Base-by-base conservation (phyloP, 2,113 vertebrate genomes). In the Chauna torquata region DNA sequence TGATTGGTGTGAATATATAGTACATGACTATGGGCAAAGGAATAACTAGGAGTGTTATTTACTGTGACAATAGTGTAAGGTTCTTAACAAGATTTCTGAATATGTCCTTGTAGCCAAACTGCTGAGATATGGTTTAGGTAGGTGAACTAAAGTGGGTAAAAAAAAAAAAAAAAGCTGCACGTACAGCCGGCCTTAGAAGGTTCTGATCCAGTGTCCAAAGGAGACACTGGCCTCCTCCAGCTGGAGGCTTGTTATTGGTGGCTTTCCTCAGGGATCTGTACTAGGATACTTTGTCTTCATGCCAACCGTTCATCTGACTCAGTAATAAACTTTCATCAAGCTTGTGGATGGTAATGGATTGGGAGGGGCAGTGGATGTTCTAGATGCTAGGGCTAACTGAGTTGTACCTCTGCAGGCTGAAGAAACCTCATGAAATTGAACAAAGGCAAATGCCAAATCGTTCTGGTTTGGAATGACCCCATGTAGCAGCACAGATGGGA, bases 381-480 rank as follows among this genome's bases (percentile, higher is more conserved):
- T 70, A 58, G 36, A 83, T 23, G 12, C 23, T 5, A 27, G 30
- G 4, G 23, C 18, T 86, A 10, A 27, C 40, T 45, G 34, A 55
- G 18, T 74, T 20, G 30, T 11, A 34, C 6, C 0, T 40, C 25
- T 30, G 0, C 11, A 44, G 36, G 30, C 32, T 78, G 47, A 52
- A 65, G 58, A 57, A 52, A 52, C 50, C 24, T 52, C 50, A 14
- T 19, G 30, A 65, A 83, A 28, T 66, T 47, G 6, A 69, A 13
- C 3, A 16, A 23, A 93, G 74, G 50, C 19, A 64, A 62, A 34
- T 38, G 3, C 8, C 4, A 19, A 22, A 42, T 32, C 9, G 54
- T 42, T 42, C 18, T 25, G 1, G 30, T 2, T 18, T 0, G 0
- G 12, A 28, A 34, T 86, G 22, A 84, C 32, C 23, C 32, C 7